Base-by-base conservation (phyloP, 2,888 invertebrate genomes). In the Athalia rosae region DNA sequence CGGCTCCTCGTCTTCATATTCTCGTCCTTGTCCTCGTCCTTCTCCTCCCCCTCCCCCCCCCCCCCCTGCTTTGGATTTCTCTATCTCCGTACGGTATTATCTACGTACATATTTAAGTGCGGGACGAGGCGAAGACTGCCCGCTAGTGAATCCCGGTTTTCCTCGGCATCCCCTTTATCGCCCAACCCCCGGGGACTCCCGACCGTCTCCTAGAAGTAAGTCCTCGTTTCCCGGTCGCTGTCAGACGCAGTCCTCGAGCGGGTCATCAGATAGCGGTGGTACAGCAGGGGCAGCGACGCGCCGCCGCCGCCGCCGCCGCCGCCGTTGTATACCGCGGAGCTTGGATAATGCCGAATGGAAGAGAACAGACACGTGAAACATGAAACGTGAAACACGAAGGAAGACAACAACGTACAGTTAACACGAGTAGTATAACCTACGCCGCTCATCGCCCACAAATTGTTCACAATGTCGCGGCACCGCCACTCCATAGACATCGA, bases 101-200 rank as follows among this genome's bases (percentile, higher is more conserved):
- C 87, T 87, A 85, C 85, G 87, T 88, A 87, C 88, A 88, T 88
- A 88, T 88, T 88, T 88, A 88, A 88, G 88, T 88, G 85, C 86
- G 85, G 28, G 28, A 28, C 85, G 85, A 86, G 84, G 85, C 83
- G 86, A 88, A 88, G 86, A 86, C 85, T 83, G 83, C 80, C 81
- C 81, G 81, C 81, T 80, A 81, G 79, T 80, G 64, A 58, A 77
- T 77, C 73, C 74, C 28, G 28, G 28, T 28, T 28, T 28, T 28
- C 28, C 28, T 28, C 28, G 28, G 28, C 28, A 28, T 28, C 28
- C 28, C 28, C 28, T 2, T 28, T n/a, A n/a, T 28, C 28, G 28
- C 28, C 74, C 71, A 43, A 66, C 74, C 61, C 74, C 64, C 66
- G 71, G 67, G 56, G 56, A 67, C 28, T 28, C 28, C 28, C 28